phyloP scores from a whole-genome alignment of 92 coral and sea anemone species.

The Umimayanthus kanabou region DNA sequence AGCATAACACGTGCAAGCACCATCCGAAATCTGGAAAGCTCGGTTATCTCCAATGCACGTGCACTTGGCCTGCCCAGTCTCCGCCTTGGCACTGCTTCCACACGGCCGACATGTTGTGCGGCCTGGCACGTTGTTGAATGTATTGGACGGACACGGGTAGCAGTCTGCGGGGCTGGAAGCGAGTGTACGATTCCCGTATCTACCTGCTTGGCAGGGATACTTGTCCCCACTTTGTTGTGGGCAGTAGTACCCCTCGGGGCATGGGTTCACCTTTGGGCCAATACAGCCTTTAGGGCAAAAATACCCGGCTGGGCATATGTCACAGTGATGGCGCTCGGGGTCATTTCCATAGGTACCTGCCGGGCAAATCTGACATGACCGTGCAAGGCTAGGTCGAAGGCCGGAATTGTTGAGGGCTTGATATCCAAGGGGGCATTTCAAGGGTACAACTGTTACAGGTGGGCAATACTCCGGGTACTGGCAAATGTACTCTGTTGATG shows the following conservation, averaged over 20 bases:
- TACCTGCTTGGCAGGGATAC: constrained; percentile 85
- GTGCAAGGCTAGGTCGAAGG: constrained; percentile 60
- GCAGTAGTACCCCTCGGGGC: constrained; percentile 87
- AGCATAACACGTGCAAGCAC: constrained; percentile 76
- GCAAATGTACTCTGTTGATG: constrained; percentile 51
- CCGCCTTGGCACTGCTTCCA: constrained; percentile 87
- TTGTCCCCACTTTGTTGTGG: constrained; percentile 67
- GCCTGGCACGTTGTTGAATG: constrained; percentile 68
- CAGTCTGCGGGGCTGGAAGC: constrained; percentile 83
- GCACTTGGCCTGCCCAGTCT: constrained; percentile 76
- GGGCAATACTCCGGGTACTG: constrained; percentile 92
- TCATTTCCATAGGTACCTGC: constrained; percentile 86
- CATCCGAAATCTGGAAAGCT: constrained; percentile 87
- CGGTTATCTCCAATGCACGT: constrained; percentile 78
- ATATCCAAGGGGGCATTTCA: constrained; percentile 83
- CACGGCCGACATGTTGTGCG: constrained; percentile 83
- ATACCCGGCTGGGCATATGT: constrained; percentile 84
- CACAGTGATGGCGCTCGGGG: constrained; percentile 71
- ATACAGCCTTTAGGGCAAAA: constrained; percentile 85
- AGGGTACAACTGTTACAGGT: constrained; percentile 52
- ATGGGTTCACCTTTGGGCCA: constrained; percentile 80
- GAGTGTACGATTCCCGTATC: constrained; percentile 70
- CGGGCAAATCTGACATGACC: constrained; percentile 67
- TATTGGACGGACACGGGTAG: constrained; percentile 68
- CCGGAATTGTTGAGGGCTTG: constrained; percentile 56